These are phyloP conservation scores for Harpagifer antarcticus DNA, from an alignment of 2,797 vertebrate species.

Conservation along the genomic window DNA sequence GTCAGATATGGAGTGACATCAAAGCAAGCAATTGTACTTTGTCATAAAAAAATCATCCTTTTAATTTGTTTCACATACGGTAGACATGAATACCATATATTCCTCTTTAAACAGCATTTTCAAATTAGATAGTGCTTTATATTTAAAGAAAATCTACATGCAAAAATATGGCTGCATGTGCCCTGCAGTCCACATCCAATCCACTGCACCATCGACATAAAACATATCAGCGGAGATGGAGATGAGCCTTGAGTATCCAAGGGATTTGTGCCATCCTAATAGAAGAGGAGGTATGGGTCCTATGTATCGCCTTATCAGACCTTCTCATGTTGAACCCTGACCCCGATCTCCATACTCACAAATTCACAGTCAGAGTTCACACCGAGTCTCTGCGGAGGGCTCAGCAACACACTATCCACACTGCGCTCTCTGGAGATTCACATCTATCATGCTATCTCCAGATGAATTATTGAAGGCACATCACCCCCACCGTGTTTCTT, in stretches of 20 bases:
- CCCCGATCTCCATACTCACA: constrained; percentile 74
- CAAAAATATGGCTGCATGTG: constrained; percentile 14
- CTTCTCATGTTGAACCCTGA: constrained; percentile 65
- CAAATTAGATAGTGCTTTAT: constrained; percentile 1
- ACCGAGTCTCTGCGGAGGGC: constrained; percentile 54
- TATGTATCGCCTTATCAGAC: constrained; percentile 20
- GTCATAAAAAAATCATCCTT: constrained; percentile 21
- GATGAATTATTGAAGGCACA: constrained; percentile 73
- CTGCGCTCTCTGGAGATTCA: constrained; percentile 62
- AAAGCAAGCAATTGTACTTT: constrained; percentile 30
- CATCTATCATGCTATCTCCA: constrained; percentile 75
- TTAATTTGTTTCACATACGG: constrained; percentile 9
- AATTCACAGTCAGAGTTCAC: constrained; percentile 66
- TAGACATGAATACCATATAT: constrained; percentile 6
- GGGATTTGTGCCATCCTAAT: constrained; percentile 46
- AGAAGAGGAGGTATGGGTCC: constrained; percentile 30
- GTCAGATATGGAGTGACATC: constrained; percentile 42
- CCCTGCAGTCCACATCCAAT: constrained; percentile 8
- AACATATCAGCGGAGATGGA: constrained; percentile 30
- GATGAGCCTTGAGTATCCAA: constrained; percentile 12
- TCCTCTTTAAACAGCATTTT: background rate
- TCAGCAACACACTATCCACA: constrained; percentile 56
- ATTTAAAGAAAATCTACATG: constrained; percentile 16
- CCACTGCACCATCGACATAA: constrained; percentile 18
- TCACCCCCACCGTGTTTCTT: constrained; percentile 49